A percentile compares a stretch with the other conserved stretches of the same genome.
phyloP scores from a whole-genome alignment of 2,888 invertebrate genomes.

The Eumerus sabulonum region DNA sequence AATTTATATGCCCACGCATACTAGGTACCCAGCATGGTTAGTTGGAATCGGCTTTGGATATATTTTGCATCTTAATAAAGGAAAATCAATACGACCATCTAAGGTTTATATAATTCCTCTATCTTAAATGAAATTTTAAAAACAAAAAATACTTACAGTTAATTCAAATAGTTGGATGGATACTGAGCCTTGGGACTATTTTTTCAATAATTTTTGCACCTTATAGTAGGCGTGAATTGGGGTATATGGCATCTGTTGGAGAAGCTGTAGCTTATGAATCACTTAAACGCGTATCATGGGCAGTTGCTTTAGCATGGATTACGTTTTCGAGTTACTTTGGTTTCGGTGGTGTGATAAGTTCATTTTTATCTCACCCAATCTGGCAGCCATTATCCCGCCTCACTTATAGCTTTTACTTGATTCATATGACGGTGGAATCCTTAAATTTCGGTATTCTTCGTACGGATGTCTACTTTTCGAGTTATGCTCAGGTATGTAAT shows the following conservation, averaged over 20 bases:
- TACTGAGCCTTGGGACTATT: conserved; percentile 73
- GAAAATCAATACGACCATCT: conserved; percentile 70
- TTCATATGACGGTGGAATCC: conserved; percentile 61
- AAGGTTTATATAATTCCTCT: conserved; percentile 69
- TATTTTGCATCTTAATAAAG: conserved; percentile 74
- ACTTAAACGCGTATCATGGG: conserved; percentile 75
- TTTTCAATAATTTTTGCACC: conserved; percentile 75
- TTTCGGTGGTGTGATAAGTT: conserved; percentile 76
- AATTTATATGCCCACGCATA: conserved; percentile 77
- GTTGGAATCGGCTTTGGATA: no score
- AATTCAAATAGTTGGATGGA: conserved; percentile 75
- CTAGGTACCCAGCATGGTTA: conserved; percentile 77
- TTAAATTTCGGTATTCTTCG: conserved; percentile 37
- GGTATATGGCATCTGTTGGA: conserved; percentile 70
- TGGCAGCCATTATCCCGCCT: conserved; percentile 77
- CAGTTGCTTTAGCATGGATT: conserved; percentile 75
- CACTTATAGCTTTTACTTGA: conserved; percentile 70
- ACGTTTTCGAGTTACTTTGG: conserved; percentile 78
- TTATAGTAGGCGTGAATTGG: conserved; percentile 73
- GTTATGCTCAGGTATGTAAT: conserved; percentile 51
- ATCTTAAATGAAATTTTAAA: not conserved
- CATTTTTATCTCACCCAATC: conserved; percentile 75
- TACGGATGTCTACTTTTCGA: conserved; percentile 53
- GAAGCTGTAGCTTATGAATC: conserved; percentile 77
- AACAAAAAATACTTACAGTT: no score